Evolutionary conservation across 2,888 invertebrate species (phyloP), one percentile per base, ranked within the genome.

Genomic region (Thecophora atra): DNA sequence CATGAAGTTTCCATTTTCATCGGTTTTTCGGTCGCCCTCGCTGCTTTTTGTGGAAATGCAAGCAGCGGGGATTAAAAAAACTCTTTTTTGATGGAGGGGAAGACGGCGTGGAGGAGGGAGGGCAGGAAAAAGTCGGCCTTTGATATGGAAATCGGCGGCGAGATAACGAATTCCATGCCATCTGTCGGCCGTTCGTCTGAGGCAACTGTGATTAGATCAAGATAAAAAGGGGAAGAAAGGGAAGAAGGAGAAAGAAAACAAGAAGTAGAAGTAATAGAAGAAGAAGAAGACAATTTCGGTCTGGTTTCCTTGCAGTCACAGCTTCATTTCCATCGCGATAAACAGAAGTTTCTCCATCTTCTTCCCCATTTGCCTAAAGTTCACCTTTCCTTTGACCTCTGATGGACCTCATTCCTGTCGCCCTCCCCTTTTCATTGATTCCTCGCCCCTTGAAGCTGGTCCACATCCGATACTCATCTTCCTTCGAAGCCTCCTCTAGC

Each of bases 401-500:
- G 54, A 54, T 7, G 21, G 21, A n/a, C 19, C 11, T 2, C 21
- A 19, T 24, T 21, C 26, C 11, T 15, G 30, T 37, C 19, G 4
- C 24, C 54, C 8, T 54, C 24, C 24, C 15, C 17, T n/a, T n/a
- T n/a, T 37, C 30, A 19, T 4, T 21, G 60, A 15, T n/a, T 63
- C 19, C 37, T 42, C 19, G 62, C 15, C 8, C 28, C 30, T 62
- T 13, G 17, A 19, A 28, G 3, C 19, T 21, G 11, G 62, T 7
- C 30, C 19, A n/a, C 11, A 17, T 30, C 37, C 30, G 60, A 17
- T 52, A 37, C 30, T 52, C 28, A 62, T 63, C 44, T 21, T 8
- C 68, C 52, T 28, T 15, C 68, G 17, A 73, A 75, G 75, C 74
- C 74, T 73, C 76, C 74, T 75, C 74, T 80, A 79, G 80, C 81